phyloP scores from a whole-genome alignment of 2,797 vertebrate species.

The Hemibagrus guttatus region DNA sequence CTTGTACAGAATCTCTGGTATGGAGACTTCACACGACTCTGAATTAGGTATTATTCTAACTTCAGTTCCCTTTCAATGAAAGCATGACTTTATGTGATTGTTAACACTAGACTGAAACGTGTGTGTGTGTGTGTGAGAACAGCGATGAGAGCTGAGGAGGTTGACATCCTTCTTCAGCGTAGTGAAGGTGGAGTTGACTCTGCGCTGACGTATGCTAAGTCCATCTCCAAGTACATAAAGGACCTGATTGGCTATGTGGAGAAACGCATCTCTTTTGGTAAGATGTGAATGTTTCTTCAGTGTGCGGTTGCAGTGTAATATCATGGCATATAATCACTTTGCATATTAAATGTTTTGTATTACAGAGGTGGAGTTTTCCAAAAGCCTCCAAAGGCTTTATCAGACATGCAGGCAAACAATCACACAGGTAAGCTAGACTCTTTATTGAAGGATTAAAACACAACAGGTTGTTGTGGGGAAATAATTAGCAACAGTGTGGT shows the following conservation, averaged over 20 bases:
- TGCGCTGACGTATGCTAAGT: conserved; percentile 88
- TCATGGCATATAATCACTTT: not conserved
- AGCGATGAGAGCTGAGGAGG: conserved; percentile 77
- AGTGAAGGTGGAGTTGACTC: conserved; percentile 91
- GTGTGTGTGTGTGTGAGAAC: conserved; percentile 37
- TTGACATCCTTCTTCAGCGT: conserved; percentile 88
- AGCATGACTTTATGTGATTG: not conserved
- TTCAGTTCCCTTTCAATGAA: not conserved
- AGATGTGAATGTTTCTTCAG: conserved; percentile 49
- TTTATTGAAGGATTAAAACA: not conserved
- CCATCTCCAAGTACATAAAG: conserved; percentile 95
- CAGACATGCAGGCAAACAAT: conserved; percentile 87
- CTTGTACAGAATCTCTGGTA: conserved; percentile 75
- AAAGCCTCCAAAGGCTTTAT: conserved; percentile 90
- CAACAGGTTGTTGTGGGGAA: not conserved
- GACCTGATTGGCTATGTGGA: conserved; percentile 90
- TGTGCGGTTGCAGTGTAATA: not conserved
- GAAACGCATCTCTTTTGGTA: conserved; percentile 85
- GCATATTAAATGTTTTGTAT: not conserved
- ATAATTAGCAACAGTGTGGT: not conserved
- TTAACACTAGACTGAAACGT: not conserved
- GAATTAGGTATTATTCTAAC: conserved; percentile 66
- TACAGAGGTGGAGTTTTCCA: conserved; percentile 90
- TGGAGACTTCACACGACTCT: conserved; percentile 74
- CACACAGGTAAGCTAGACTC: conserved; percentile 75